These are phyloP conservation scores for Gambelia wislizenii DNA, from an alignment of 2,797 vertebrate genomes.

Conservation along the genomic window DNA sequence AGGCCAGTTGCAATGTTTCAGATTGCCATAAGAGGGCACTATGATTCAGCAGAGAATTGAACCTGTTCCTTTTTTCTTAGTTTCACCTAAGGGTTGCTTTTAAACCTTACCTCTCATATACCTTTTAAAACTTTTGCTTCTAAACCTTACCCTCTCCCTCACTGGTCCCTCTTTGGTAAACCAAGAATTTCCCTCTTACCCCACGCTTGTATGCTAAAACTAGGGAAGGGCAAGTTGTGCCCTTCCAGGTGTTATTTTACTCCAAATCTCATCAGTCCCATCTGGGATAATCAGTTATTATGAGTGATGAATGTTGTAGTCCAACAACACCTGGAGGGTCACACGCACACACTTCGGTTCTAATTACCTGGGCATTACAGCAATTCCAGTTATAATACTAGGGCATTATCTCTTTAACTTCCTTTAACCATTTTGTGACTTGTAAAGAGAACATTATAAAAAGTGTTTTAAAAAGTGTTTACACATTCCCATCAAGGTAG, in stretches of 20 bases:
- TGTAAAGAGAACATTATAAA: not conserved
- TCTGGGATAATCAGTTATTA: not conserved
- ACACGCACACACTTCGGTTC: not conserved
- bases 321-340: not conserved
- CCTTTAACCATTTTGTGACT: not conserved
- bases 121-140: too few relatives aligned
- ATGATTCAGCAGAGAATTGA: not conserved
- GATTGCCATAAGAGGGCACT: constrained; percentile 16
- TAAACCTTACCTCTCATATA: not conserved
- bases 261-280: not conserved
- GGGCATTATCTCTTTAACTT: not conserved
- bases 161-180: not conserved
- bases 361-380: too few relatives aligned
- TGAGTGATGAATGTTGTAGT: not conserved
- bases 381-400: too few relatives aligned
- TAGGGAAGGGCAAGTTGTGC: not conserved
- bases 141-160: too few relatives aligned
- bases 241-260: not conserved
- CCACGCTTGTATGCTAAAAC: not conserved
- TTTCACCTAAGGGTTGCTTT: not conserved
- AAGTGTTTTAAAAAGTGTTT: not conserved
- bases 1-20: not conserved
- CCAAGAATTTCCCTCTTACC: too few relatives aligned
- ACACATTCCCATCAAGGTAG: too few relatives aligned
- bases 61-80: not conserved